Evolutionary conservation across 2,888 invertebrate species (phyloP), one percentile per base, ranked within the genome.

Genomic region (Hydrotaea diabolus): DNA sequence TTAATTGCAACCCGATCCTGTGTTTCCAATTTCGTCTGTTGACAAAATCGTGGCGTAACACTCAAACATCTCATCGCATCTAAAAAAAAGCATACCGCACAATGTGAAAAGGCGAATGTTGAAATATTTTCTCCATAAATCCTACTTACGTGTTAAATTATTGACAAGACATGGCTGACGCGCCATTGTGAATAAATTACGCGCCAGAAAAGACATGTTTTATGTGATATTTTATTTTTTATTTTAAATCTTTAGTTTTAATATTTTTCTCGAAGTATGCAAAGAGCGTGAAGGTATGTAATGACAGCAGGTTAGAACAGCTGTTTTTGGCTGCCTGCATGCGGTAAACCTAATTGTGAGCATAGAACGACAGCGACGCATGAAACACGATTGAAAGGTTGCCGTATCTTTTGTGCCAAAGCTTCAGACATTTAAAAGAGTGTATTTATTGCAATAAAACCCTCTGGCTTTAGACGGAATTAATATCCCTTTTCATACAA

Each of bases 51-150:
- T 84, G 89, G 89, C 53, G 89, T 85, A 75, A 90, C 72, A 87
- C 89, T 89, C 23, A 90, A 73, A 2, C 87, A 74, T 66, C 90
- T 89, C 86, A 90, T 87, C 39, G 90, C 87, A 74, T 86, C 90
- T 90, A 36, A 0, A 74, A 5, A 21, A 7, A 7, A 7, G 31
- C n/a, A n/a, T n/a, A 23, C 13, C 17, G 36, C 59, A 77, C 21
- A 23, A 71, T 46, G 43, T 64, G 21, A 79, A 17, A 11, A 49
- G 0, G 19, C 1, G 19, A 23, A 4, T 43, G 2, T 69, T 15
- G 26, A 15, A 31, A 59, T 4, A 13, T 73, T 49, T 23, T 57
- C 15, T 31, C 72, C 49, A 43, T 0, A 59, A 73, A 53, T 9
- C 17, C 1, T 55, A 74, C 86, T 87, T 86, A 90, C 90, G 85